Evolutionary conservation across 2,888 invertebrate species (phyloP).

Genomic region (Myopa testacea): DNA sequence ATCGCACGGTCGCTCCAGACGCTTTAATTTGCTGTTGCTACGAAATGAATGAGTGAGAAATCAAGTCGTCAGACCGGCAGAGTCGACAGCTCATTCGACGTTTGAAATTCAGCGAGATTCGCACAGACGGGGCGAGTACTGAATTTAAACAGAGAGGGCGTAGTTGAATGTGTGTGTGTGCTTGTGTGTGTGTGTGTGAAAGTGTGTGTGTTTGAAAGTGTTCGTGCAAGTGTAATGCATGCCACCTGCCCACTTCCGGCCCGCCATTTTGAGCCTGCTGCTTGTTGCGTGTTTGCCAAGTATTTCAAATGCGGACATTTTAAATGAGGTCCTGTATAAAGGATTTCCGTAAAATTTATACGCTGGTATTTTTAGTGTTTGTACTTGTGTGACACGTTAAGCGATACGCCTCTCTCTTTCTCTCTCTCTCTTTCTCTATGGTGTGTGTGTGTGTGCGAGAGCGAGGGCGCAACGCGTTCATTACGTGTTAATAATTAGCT

Average conservation of each 20-base stretch:
- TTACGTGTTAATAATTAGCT: slow-evolving; percentile 31
- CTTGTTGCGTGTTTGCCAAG: slow-evolving; percentile 31
- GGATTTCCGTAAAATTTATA: slow-evolving; percentile 23
- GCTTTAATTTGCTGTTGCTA: slow-evolving; percentile 2
- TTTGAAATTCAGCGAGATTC: neutral
- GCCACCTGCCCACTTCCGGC: slow-evolving; percentile 31
- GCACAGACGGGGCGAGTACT: no score
- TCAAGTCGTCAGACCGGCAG: no score
- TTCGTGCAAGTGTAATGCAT: slow-evolving; percentile 7
- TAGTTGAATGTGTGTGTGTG: neutral
- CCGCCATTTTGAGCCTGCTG: slow-evolving; percentile 16
- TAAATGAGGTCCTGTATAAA: slow-evolving; percentile 29
- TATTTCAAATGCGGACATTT: slow-evolving; percentile 33
- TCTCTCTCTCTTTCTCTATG: no score
- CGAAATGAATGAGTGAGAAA: no score
- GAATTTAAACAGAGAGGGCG: no score
- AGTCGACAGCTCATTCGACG: neutral
- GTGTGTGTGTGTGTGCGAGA: slow-evolving; percentile 7
- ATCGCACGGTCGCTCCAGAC: no score
- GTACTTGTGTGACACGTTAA: slow-evolving; percentile 4
- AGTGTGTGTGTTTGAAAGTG: slow-evolving; percentile 1
- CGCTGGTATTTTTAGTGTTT: neutral
- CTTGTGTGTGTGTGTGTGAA: slow-evolving; percentile 1
- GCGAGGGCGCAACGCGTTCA: slow-evolving; percentile 6
- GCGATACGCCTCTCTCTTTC: no score